Conservation (phyloP, 2,113 vertebrate genomes). For the Pelodiscus sinensis region DNA sequence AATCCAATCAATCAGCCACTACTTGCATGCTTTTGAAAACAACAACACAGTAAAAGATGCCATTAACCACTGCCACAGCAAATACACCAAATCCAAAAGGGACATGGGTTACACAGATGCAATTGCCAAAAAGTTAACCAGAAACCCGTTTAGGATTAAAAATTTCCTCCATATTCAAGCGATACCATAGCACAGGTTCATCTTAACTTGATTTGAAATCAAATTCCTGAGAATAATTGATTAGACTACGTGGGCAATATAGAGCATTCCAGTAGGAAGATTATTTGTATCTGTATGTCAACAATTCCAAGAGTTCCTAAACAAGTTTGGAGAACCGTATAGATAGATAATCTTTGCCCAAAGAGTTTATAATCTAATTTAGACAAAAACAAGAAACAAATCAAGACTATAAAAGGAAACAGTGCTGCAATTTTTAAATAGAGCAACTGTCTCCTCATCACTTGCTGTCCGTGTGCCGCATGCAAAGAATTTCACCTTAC, state of each 20-base stretch:
- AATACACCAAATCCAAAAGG: background rate
- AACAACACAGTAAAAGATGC: background rate
- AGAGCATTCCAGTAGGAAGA: background rate
- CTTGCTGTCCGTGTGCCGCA: background rate
- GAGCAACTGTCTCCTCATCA: background rate
- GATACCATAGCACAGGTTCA: rapidly evolving
- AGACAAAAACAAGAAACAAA: background rate
- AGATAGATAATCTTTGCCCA: background rate
- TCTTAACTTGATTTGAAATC: background rate
- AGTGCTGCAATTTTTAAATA: background rate
- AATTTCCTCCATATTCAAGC: background rate
- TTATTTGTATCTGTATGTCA: background rate
- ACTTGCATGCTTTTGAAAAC: background rate
- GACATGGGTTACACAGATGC: rapidly evolving
- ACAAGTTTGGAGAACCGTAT: background rate
- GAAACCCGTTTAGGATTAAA: background rate
- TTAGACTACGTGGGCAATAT: background rate
- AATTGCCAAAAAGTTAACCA: background rate
- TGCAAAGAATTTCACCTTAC: background rate
- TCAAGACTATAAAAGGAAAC: background rate
- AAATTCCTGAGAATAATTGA: background rate
- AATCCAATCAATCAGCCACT: rapidly evolving
- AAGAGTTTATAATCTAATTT: background rate
- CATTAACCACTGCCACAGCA: background rate
- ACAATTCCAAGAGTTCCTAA: background rate